Evolutionary conservation across 2,888 invertebrate genomes (phyloP).

Genomic region (Villa cingulata): DNA sequence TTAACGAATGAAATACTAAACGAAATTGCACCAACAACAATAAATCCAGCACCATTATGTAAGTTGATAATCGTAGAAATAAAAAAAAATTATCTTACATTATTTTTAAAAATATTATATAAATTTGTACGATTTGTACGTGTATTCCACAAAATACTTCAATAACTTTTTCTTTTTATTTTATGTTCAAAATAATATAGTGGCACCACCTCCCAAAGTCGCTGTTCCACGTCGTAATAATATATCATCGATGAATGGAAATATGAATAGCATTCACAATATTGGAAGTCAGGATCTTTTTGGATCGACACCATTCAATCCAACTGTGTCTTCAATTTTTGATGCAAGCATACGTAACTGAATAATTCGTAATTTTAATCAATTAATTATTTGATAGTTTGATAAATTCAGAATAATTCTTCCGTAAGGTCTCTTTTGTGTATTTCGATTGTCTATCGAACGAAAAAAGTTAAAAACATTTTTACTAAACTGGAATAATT

Average conservation of each 20-base stretch:
- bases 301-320: constrained; percentile 60
- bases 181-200: constrained; percentile 38
- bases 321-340: constrained; percentile 29
- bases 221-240: constrained; percentile 43
- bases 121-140: not conserved
- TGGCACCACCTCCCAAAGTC: constrained; percentile 81
- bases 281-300: constrained; percentile 58
- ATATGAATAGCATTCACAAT: constrained; percentile 23
- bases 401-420: no score
- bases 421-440: no score
- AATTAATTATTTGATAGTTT: no score
- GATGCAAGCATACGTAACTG: constrained; percentile 31
- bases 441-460: no score
- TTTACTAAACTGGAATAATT: no score
- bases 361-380: no score
- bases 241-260: constrained; percentile 26
- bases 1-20: constrained; percentile 28
- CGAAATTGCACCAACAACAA: constrained; percentile 21
- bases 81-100: not conserved
- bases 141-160: no score
- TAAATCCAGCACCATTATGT: constrained; percentile 55
- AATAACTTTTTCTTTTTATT: not conserved
- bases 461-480: no score
- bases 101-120: no score
- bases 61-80: constrained; percentile 29